Base-by-base conservation (phyloP, 2,797 vertebrate species). In the Dallia pectoralis region DNA sequence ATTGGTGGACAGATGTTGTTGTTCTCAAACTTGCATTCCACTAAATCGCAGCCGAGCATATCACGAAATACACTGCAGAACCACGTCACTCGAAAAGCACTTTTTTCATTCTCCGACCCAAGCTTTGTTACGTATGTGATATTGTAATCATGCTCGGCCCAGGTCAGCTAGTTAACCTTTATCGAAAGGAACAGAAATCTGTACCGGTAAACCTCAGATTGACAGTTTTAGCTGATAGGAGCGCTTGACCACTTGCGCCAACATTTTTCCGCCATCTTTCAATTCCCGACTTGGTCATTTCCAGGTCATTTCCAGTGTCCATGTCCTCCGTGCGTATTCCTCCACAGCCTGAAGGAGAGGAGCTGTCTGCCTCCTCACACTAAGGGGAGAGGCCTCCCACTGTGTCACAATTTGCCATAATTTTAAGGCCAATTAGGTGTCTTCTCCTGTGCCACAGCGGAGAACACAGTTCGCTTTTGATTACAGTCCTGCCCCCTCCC, bases 371-470 rank as follows among this genome's bases (percentile, higher is more conserved):
- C 40, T 56, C 48, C 64, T 61, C 66, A 67, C 74, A 78, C 63
- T n/a, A 30, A 77, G 53, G 48, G 32, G 70, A 48, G 64, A 72
- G 72, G 65, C 67, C 64, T 32, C 76, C 73, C 19, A 32, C 74
- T 64, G 79, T 25, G 74, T 70, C 63, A 64, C 67, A 75, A 75
- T 86, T 81, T 75, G 74, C 74, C 71, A 77, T 76, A 47, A 75
- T 83, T 83, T 84, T 77, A 75, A 16, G 79, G 66, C 77, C 71
- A 84, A 76, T 86, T 80, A 81, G 70, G 62, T 72, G 67, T 75
- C 74, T 66, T 51, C 19, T 22, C 22, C 29, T 33, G 16, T 32
- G 68, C 9, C 72, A 29, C 19, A 66, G 30, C 6, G 22, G 36
- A 67, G 32, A 36, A 47, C 33, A 22, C n/a, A 67, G 65, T 67